Evolutionary conservation across 2,797 vertebrate genomes (phyloP).

Genomic region (Chloroceryle inda): DNA sequence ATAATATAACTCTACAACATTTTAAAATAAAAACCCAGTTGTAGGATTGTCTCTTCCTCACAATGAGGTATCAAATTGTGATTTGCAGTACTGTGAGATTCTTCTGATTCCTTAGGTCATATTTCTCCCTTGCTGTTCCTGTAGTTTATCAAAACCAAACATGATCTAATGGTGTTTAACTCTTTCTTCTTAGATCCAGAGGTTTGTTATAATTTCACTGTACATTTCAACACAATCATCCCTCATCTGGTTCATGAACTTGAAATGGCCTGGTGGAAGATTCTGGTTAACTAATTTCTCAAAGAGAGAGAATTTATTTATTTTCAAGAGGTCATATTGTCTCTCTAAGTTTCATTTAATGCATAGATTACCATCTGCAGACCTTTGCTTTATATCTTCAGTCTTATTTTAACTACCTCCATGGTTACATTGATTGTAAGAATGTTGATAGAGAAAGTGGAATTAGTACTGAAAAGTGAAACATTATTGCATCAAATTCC

Average conservation of each 20-base stretch:
- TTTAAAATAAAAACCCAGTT: background rate
- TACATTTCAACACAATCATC: background rate
- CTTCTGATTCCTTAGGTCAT: background rate
- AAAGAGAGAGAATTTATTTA: background rate
- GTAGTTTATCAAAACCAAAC: background rate
- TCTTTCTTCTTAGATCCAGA: background rate
- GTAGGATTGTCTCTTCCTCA: background rate
- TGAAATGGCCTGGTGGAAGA: background rate
- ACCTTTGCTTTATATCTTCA: background rate
- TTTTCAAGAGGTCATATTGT: background rate
- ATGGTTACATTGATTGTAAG: background rate
- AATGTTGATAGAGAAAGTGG: background rate
- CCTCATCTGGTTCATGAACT: background rate
- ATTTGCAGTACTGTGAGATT: background rate
- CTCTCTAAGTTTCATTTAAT: background rate
- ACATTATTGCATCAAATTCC: background rate
- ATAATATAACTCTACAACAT: background rate
- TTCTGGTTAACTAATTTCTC: background rate
- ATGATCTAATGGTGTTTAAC: background rate
- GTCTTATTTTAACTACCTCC: background rate
- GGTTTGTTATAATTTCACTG: background rate
- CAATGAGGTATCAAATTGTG: background rate
- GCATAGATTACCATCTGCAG: background rate
- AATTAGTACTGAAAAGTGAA: background rate
- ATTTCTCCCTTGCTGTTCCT: background rate